Percentiles rank a stretch among this genome's conserved stretches.
Conservation (phyloP, 2,113 vertebrate genomes). For the Hypomesus transpacificus region DNA sequence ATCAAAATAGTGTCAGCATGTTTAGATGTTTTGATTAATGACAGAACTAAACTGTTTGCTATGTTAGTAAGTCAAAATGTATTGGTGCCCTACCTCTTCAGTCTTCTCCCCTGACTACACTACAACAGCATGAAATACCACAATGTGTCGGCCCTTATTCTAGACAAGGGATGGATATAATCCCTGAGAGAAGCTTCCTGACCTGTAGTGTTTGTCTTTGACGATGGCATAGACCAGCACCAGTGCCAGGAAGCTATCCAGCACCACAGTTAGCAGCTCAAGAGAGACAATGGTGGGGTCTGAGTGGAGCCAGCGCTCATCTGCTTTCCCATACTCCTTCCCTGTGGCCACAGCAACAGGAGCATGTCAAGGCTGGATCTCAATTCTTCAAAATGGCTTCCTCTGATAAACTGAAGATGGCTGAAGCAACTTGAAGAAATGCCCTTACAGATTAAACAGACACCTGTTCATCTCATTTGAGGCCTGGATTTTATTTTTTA, state of each 20-base stretch:
- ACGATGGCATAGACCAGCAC: slow-evolving; percentile 69
- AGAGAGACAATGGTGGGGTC: slow-evolving; percentile 74
- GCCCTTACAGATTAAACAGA: no score
- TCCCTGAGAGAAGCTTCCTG: slow-evolving; percentile 4
- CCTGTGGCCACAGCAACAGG: slow-evolving; percentile 54
- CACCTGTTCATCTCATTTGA: no score
- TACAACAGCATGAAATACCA: background rate
- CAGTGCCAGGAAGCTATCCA: slow-evolving; percentile 64
- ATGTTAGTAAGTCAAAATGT: no score
- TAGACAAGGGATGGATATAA: no score
- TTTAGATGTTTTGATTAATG: background rate
- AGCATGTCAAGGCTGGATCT: no score
- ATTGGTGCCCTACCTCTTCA: no score
- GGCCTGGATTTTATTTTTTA: no score
- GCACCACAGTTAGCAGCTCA: slow-evolving; percentile 68
- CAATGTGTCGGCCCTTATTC: no score
- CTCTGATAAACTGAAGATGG: background rate
- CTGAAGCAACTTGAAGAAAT: no score
- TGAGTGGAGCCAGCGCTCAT: slow-evolving; percentile 72
- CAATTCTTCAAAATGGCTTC: background rate
- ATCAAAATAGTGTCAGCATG: background rate
- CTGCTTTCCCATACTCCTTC: slow-evolving; percentile 83
- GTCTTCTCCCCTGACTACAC: background rate
- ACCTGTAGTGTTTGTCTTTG: slow-evolving; percentile 68
- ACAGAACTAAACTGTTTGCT: background rate